These are phyloP conservation scores for Aegypius monachus DNA, from an alignment of 2,113 vertebrate species.

Conservation along the genomic window DNA sequence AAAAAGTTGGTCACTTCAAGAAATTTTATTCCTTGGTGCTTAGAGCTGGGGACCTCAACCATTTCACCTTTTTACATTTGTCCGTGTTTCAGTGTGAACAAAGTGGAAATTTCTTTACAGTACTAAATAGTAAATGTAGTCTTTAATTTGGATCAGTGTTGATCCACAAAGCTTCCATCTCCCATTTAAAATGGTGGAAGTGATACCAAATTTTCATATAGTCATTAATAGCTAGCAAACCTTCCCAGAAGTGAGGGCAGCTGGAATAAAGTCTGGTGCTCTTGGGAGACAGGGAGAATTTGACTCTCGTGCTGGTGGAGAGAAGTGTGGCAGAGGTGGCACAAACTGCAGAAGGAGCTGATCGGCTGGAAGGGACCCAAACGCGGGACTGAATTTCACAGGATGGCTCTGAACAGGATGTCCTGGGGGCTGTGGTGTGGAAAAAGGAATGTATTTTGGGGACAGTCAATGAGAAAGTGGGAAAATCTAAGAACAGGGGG, in stretches of 20 bases:
- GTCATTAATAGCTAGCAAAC: neutral
- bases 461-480: neutral
- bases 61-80: neutral
- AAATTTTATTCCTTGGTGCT: neutral
- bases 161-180: neutral
- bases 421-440: neutral
- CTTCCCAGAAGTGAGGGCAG: neutral
- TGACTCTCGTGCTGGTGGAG: neutral
- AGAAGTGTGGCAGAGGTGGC: accelerated
- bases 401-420: neutral
- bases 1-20: neutral
- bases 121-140: neutral
- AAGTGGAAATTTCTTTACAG: neutral
- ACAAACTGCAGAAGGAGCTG: neutral
- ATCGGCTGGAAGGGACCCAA: neutral
- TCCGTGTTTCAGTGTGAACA: neutral
- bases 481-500: neutral
- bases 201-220: neutral
- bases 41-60: neutral
- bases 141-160: neutral
- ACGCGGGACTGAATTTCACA: accelerated
- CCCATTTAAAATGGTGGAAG: neutral
- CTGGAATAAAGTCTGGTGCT: neutral
- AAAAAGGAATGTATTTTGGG: neutral
- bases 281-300: neutral